These are phyloP conservation scores for Drosophila subpulchrella DNA, from an alignment of 1,140 invertebrate genomes.

Conservation along the genomic window DNA sequence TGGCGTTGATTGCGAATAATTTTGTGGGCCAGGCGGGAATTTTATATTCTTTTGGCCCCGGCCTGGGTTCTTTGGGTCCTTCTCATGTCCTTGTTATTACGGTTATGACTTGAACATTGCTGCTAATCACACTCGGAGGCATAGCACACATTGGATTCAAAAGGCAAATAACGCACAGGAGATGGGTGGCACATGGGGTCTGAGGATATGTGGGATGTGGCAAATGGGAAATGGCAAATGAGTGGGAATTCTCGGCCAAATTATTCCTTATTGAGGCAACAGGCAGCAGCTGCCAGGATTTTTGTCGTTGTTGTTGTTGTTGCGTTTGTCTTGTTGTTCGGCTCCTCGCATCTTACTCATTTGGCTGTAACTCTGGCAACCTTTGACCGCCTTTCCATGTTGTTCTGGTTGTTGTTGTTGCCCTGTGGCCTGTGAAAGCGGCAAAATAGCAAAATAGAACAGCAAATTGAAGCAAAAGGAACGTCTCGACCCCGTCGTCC, in stretches of 20 bases:
- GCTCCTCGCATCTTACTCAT: constrained; percentile 38
- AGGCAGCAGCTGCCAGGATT: constrained; percentile 50
- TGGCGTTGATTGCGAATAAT: constrained; percentile 42
- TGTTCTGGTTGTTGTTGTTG: constrained; percentile 29
- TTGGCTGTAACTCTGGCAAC: constrained; percentile 59
- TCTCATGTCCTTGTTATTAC: constrained; percentile 41
- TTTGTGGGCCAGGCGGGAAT: constrained; percentile 4
- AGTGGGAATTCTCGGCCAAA: constrained; percentile 26
- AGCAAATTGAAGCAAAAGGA: constrained; percentile 43
- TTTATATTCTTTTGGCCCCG: constrained; percentile 1
- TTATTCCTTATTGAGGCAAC: constrained; percentile 54
- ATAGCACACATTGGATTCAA: constrained; percentile 60
- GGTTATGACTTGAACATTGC: constrained; percentile 37
- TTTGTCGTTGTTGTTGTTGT: neutral
- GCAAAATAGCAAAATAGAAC: constrained; percentile 54
- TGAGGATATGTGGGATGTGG: neutral
- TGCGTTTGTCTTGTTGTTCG: neutral
- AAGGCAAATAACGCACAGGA: constrained; percentile 55
- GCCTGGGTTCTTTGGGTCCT: constrained; percentile 7
- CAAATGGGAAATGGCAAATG: neutral
- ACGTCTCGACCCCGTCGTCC: constrained; percentile 7
- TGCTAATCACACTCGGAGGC: constrained; percentile 67
- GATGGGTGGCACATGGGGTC: neutral
- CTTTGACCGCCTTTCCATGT: constrained; percentile 45
- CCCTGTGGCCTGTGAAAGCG: constrained; percentile 49